Evolutionary conservation across 2,113 vertebrate genomes (phyloP), one percentile per base, ranked within the genome.

Genomic region (Zosterops lateralis): DNA sequence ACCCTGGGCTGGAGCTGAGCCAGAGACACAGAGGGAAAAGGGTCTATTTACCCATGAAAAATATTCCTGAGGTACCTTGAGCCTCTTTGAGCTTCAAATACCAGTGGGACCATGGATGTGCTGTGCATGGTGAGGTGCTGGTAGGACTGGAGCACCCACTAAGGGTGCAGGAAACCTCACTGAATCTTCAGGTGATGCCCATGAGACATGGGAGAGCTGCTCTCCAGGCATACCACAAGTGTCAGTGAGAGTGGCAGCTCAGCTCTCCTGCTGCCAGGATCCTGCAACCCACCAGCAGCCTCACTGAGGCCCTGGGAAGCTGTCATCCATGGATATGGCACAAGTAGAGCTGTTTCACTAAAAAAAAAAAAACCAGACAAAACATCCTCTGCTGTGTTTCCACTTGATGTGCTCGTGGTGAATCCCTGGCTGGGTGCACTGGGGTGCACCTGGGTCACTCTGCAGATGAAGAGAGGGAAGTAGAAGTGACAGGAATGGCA

Each of bases 401-500:
- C 2, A 26, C 25, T 42, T 3, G 3, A 20, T 6, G 19, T 40
- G 47, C 17, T 65, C 64, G 22, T 12, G 16, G 68, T 20, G 60
- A 72, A 54, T 36, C 8, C 40, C 38, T 3, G 3, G 21, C 40
- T 2, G 12, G 32, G 60, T 0, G 6, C 3, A 0, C 32, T 58
- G 0, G 0, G 9, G 18, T 21, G 17, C 0, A 5, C 4, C 32
- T 28, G 26, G 72, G 61, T 24, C 44, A 11, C 36, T 0, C 3
- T 22, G 54, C 24, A 40, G 7, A 8, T 17, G 28, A 58, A 47
- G 56, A 18, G 18, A 47, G n/a, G 28, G 47, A 38, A 53, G 22
- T 0, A 6, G 17, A 31, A n/a, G 9, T 36, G 12, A 18, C 5
- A n/a, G 64, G 29, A 73, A 65, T 6, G 16, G 45, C 24, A 17